These are phyloP conservation scores for Psephotus haematonotus DNA, from an alignment of 2,113 vertebrate species.

Conservation along the genomic window DNA sequence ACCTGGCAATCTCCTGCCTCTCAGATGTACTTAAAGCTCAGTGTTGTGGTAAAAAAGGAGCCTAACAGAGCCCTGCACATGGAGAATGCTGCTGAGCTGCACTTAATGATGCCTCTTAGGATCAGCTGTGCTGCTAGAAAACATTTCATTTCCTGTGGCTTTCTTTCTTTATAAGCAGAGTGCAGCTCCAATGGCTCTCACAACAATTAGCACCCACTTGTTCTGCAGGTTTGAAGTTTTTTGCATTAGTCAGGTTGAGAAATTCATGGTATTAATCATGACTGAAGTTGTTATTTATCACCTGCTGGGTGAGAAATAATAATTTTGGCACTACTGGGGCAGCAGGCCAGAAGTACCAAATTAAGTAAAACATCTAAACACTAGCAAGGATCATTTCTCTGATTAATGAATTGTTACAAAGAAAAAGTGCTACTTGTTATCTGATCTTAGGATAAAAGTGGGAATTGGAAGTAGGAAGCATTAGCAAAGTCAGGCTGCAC, in stretches of 20 bases:
- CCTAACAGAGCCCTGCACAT: slow-evolving; percentile 22
- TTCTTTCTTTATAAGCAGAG: slow-evolving; percentile 73
- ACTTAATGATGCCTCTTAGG: slow-evolving; percentile 82
- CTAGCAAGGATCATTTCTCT: slow-evolving; percentile 84
- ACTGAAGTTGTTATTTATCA: slow-evolving; percentile 89
- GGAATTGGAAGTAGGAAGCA: slow-evolving; percentile 46
- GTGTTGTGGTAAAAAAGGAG: slow-evolving; percentile 28
- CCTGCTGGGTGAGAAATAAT: slow-evolving; percentile 88
- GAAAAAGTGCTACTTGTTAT: slow-evolving; percentile 80
- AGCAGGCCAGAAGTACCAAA: slow-evolving; percentile 89
- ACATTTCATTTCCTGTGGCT: slow-evolving; percentile 79
- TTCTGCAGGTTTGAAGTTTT: slow-evolving; percentile 80
- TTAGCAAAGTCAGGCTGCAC: slow-evolving; percentile 35
- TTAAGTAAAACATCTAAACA: slow-evolving; percentile 93
- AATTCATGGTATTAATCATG: slow-evolving; percentile 85
- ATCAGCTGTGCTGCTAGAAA: slow-evolving; percentile 75
- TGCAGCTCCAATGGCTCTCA: slow-evolving; percentile 77
- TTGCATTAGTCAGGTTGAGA: slow-evolving; percentile 77
- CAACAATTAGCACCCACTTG: slow-evolving; percentile 87
- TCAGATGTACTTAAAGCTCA: slow-evolving; percentile 64
- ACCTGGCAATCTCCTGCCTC: slow-evolving; percentile 55
- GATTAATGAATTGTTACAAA: slow-evolving; percentile 88
- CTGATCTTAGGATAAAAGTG: slow-evolving; percentile 79
- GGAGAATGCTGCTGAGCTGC: slow-evolving; percentile 64
- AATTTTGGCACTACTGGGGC: slow-evolving; percentile 88